These are phyloP conservation scores for Diplosoma virens DNA, from an alignment of 23 tunicate genomes.

Conservation along the genomic window DNA sequence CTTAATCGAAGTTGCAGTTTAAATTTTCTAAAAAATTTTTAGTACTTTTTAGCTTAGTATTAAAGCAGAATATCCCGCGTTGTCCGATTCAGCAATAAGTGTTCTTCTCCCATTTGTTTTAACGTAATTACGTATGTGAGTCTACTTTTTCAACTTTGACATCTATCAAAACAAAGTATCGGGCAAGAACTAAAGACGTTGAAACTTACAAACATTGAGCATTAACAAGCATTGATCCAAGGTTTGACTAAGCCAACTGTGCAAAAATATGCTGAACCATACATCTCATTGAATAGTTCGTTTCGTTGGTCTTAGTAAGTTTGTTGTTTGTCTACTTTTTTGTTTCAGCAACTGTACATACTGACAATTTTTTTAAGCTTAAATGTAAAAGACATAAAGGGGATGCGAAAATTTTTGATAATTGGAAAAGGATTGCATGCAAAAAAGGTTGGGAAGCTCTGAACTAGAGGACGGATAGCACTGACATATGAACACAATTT, in stretches of 20 bases:
- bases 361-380: background rate
- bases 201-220: background rate
- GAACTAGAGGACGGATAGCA: background rate
- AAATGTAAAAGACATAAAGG: background rate
- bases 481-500: too few species aligned
- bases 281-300: background rate
- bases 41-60: background rate
- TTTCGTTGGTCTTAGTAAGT: background rate
- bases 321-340: background rate
- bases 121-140: background rate
- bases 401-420: background rate
- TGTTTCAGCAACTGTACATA: too few species aligned
- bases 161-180: slow-evolving; percentile 1
- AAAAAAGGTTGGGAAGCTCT: slow-evolving; percentile 11
- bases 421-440: background rate
- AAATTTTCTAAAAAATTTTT: slow-evolving; percentile 8
- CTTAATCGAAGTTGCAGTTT: slow-evolving; percentile 14
- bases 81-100: background rate
- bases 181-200: background rate
- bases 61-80: background rate
- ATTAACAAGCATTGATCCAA: background rate
- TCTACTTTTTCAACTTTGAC: background rate
- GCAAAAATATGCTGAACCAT: background rate
- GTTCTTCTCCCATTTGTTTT: background rate
- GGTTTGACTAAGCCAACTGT: background rate